Evolutionary conservation across 2,888 invertebrate genomes (phyloP).

Genomic region (Cosmia pyralina): DNA sequence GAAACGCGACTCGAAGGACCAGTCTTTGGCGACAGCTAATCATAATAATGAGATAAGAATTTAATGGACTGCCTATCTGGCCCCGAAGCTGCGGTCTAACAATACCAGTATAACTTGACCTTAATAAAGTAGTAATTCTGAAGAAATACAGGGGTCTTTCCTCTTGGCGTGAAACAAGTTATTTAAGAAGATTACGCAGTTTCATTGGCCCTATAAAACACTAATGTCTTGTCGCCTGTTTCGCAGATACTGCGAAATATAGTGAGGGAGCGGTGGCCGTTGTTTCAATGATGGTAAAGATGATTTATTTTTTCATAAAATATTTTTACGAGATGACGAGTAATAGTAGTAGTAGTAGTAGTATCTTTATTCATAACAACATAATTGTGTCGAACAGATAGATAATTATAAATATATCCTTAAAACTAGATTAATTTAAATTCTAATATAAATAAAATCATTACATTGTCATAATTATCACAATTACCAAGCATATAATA

Average conservation of each 20-base stretch:
- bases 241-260: constrained; percentile 51
- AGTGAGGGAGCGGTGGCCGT: constrained; percentile 23
- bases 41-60: constrained; percentile 75
- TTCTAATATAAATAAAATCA: no score
- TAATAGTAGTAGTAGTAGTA: no score
- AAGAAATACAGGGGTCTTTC: constrained; percentile 48
- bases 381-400: no score
- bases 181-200: constrained; percentile 65
- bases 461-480: no score
- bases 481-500: no score
- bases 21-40: constrained; percentile 67
- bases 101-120: constrained; percentile 59
- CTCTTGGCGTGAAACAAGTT: constrained; percentile 59
- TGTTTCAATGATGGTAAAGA: constrained; percentile 26
- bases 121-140: constrained; percentile 44
- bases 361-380: no score
- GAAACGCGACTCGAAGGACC: constrained; percentile 59
- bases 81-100: constrained; percentile 54
- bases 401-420: no score
- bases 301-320: constrained; percentile 6
- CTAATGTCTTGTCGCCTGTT: constrained; percentile 59
- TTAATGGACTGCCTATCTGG: constrained; percentile 70
- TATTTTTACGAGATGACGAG: no score
- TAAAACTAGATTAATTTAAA: no score
- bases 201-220: constrained; percentile 59